Percentiles rank a stretch among this genome's conserved stretches.
phyloP scores from a whole-genome alignment of 2,113 vertebrate species.

The Lasiurus borealis region DNA sequence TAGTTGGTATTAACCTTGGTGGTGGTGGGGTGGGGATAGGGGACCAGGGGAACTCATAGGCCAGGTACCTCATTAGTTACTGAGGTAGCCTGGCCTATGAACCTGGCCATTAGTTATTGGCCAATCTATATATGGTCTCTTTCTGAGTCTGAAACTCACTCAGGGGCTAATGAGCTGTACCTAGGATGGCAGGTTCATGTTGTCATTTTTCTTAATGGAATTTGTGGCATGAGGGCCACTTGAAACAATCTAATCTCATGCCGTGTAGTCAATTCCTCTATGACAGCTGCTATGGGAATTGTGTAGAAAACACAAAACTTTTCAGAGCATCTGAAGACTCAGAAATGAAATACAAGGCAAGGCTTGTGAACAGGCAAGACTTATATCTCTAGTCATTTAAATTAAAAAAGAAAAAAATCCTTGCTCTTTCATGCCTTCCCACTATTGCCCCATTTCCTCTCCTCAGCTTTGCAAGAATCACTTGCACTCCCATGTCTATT shows the following conservation, averaged over 20 bases:
- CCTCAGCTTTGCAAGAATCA: not conserved
- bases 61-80: not conserved
- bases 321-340: not conserved
- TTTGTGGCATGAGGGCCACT: not conserved
- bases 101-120: not conserved
- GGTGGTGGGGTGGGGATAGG: accelerated
- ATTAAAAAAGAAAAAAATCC: not conserved
- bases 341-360: not conserved
- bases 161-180: not conserved
- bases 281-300: not conserved
- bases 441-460: not conserved
- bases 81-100: too few relatives aligned
- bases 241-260: not conserved
- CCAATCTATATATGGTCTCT: not conserved
- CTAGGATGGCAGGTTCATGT: not conserved
- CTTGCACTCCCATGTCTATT: not conserved
- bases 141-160: not conserved
- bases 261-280: not conserved
- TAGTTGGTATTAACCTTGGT: not conserved
- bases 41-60: not conserved
- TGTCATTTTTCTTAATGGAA: constrained; percentile 11
- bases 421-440: not conserved
- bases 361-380: not conserved
- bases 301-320: not conserved
- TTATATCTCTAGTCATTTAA: not conserved